A percentile compares a stretch with the other conserved stretches of the same genome.
Evolutionary conservation across 2,797 vertebrate genomes (phyloP).

Genomic region (Coreius guichenoti): DNA sequence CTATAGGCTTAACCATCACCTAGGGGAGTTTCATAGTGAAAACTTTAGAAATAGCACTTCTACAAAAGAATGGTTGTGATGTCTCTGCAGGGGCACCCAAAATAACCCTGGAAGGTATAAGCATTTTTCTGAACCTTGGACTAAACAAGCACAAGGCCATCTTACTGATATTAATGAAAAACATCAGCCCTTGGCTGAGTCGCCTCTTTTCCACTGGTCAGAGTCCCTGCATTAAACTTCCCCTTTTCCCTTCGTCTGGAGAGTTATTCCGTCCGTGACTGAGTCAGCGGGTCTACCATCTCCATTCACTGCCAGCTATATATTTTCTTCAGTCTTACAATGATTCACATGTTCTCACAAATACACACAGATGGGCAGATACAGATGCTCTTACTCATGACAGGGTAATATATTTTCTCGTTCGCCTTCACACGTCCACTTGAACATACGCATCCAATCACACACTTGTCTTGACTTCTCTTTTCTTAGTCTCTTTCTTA

Average conservation of each 20-base stretch:
- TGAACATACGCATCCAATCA: constrained; percentile 2
- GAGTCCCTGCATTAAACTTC: constrained; percentile 27
- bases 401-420: constrained; percentile 26
- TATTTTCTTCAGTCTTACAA: constrained; percentile 4
- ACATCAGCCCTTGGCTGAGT: constrained; percentile 46
- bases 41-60: constrained; percentile 40
- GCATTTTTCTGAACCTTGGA: constrained; percentile 48
- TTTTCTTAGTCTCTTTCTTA: constrained; percentile 44
- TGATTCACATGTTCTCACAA: constrained; percentile 26
- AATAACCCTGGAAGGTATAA: constrained; percentile 42
- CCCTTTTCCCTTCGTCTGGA: constrained; percentile 20
- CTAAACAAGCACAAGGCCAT: constrained; percentile 51
- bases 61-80: constrained; percentile 40
- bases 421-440: constrained; percentile 5
- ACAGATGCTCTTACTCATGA: constrained; percentile 42
- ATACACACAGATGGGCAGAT: constrained; percentile 43
- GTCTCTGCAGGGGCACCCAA: constrained; percentile 45
- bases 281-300: constrained; percentile 49
- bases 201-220: constrained; percentile 37
- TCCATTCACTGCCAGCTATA: constrained; percentile 32
- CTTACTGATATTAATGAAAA: constrained; percentile 53
- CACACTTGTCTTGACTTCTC: constrained; percentile 17
- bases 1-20: constrained; percentile 28
- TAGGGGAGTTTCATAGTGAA: constrained; percentile 38
- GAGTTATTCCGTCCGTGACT: constrained; percentile 44